phyloP scores from a whole-genome alignment of 2,888 invertebrate species.

The Cerceris rybyensis region DNA sequence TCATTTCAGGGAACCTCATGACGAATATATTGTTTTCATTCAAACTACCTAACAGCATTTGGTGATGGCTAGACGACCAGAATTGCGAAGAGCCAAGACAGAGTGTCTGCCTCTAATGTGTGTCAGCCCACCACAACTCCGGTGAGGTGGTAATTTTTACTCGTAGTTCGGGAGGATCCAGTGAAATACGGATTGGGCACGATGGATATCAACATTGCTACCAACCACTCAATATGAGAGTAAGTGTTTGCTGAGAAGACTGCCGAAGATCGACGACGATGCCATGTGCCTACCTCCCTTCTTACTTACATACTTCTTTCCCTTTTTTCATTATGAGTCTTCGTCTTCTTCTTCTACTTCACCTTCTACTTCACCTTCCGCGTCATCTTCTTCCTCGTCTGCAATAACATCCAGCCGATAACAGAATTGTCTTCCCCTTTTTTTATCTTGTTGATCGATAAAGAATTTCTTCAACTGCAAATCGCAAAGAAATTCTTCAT shows the following conservation, averaged over 20 bases:
- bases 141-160: constrained; percentile 76
- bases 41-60: constrained; percentile 80
- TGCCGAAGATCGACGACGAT: constrained; percentile 76
- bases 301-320: constrained; percentile 76
- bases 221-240: constrained; percentile 81
- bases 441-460: background rate
- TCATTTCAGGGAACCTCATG: constrained; percentile 51
- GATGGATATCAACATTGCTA: constrained; percentile 78
- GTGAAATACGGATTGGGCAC: constrained; percentile 70
- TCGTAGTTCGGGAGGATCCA: constrained; percentile 77
- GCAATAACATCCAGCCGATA: constrained; percentile 23
- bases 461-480: background rate
- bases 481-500: constrained; percentile 10
- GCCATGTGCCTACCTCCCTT: constrained; percentile 77
- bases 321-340: constrained; percentile 80
- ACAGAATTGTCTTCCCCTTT: background rate
- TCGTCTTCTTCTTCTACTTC: constrained; percentile 78
- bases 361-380: constrained; percentile 74
- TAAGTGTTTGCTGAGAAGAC: constrained; percentile 78
- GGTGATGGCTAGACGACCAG: constrained; percentile 79
- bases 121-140: constrained; percentile 80
- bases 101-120: constrained; percentile 68
- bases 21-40: constrained; percentile 75
- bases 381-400: constrained; percentile 79
- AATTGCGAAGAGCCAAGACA: constrained; percentile 80